Percentiles rank a stretch among this genome's conserved stretches.
Evolutionary conservation across 2,888 invertebrate genomes (phyloP).

Genomic region (Phlogophora meticulosa): DNA sequence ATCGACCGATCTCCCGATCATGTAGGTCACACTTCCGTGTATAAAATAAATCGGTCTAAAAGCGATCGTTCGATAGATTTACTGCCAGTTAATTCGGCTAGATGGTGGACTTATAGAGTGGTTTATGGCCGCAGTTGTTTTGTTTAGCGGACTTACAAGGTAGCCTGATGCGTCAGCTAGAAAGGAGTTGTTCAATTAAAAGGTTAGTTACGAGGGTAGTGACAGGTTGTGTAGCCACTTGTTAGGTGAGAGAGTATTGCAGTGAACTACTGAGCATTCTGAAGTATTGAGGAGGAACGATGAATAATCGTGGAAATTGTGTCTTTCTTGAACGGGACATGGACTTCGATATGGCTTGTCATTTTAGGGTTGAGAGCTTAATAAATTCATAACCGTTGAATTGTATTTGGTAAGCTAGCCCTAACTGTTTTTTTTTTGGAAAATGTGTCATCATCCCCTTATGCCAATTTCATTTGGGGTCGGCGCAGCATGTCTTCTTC

Average conservation of each 20-base stretch:
- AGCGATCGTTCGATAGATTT: slow-evolving; percentile 83
- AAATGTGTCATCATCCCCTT: too few relatives aligned
- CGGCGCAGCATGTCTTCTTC: too few relatives aligned
- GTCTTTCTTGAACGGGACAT: neutral
- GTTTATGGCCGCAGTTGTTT: slow-evolving; percentile 75
- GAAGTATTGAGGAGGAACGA: neutral
- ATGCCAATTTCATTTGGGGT: too few relatives aligned
- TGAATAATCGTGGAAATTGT: neutral
- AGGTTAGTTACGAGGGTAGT: slow-evolving; percentile 45
- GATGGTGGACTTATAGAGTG: slow-evolving; percentile 80
- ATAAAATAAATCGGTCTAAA: slow-evolving; percentile 79
- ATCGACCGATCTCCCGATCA: slow-evolving; percentile 48
- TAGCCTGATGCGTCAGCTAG: slow-evolving; percentile 60
- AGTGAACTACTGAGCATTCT: neutral
- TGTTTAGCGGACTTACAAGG: slow-evolving; percentile 57
- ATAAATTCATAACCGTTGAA: accelerated
- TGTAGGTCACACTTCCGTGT: slow-evolving; percentile 82
- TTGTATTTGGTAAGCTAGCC: too few relatives aligned
- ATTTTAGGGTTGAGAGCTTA: neutral
- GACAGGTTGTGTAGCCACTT: slow-evolving; percentile 44
- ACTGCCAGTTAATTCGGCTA: slow-evolving; percentile 82
- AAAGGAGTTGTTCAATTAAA: slow-evolving; percentile 66
- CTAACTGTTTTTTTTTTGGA: too few relatives aligned
- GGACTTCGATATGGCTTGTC: neutral
- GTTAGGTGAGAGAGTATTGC: slow-evolving; percentile 18